Conservation (phyloP, 2,888 invertebrate genomes). For the Terebella lapidaria region DNA sequence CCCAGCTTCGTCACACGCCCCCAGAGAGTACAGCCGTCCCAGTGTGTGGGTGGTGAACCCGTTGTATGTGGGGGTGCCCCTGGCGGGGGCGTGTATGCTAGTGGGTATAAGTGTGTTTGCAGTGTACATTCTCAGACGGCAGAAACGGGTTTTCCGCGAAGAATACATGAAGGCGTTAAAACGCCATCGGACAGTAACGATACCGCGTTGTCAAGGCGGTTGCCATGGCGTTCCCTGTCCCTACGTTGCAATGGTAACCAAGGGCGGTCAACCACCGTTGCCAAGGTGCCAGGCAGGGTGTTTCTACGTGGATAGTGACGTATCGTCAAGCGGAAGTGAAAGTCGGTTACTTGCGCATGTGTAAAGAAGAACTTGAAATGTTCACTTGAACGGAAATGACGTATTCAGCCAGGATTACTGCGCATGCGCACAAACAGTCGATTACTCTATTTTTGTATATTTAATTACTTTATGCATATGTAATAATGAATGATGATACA, state of each 20-base stretch:
- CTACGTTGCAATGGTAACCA: not conserved
- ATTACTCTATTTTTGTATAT: too few relatives aligned
- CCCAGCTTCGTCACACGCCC: too few relatives aligned
- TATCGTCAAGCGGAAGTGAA: not conserved
- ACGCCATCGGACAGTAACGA: too few relatives aligned
- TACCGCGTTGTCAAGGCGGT: not conserved
- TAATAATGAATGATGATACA: too few relatives aligned
- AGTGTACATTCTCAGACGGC: conserved; percentile 44
- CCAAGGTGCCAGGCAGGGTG: not conserved
- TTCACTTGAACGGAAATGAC: too few relatives aligned
- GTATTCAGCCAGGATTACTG: too few relatives aligned
- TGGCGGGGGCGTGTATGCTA: conserved; percentile 48
- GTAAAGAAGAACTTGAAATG: too few relatives aligned
- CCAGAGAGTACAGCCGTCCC: too few relatives aligned
- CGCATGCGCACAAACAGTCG: too few relatives aligned
- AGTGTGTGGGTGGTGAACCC: too few relatives aligned
- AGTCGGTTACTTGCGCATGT: not conserved
- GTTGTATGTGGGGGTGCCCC: conserved; percentile 50
- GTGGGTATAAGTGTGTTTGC: conserved; percentile 49
- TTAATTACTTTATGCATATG: too few relatives aligned
- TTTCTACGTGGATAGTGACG: not conserved
- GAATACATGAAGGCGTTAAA: not conserved
- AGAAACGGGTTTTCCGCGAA: conserved; percentile 28
- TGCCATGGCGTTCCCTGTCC: too few relatives aligned
- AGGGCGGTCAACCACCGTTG: not conserved